phyloP scores from a whole-genome alignment of 1,140 invertebrate genomes.

The Saccostrea glomerata region DNA sequence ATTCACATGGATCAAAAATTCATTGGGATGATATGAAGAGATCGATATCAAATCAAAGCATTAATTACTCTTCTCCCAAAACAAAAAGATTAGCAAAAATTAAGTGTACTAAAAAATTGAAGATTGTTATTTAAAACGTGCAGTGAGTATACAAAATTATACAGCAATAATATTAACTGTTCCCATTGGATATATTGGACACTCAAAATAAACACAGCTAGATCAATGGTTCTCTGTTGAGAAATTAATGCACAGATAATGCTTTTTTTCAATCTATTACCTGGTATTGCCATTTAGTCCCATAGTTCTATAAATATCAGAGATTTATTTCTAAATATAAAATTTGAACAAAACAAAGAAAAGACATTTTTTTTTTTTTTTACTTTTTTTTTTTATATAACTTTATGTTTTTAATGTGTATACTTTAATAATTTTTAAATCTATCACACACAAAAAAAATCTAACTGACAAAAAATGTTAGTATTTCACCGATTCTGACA shows the following conservation, averaged over 20 bases:
- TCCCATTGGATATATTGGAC: no score
- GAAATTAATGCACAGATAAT: neutral
- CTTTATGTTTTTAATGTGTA: neutral
- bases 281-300: conserved; percentile 29
- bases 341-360: neutral
- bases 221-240: no score
- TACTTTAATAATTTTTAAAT: neutral
- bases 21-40: no score
- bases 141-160: no score
- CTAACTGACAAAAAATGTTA: neutral
- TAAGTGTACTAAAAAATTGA: no score
- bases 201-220: no score
- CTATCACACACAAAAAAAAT: neutral
- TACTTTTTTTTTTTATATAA: neutral
- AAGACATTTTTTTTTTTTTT: neutral
- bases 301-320: conserved; percentile 4
- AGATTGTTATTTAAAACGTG: no score
- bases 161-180: no score
- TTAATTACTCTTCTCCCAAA: no score
- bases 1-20: no score
- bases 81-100: no score
- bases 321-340: neutral
- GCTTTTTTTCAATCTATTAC: neutral
- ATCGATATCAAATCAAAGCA: no score
- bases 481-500: neutral